Conservation (phyloP, 2,797 vertebrate genomes). For the Darevskia mixta region DNA sequence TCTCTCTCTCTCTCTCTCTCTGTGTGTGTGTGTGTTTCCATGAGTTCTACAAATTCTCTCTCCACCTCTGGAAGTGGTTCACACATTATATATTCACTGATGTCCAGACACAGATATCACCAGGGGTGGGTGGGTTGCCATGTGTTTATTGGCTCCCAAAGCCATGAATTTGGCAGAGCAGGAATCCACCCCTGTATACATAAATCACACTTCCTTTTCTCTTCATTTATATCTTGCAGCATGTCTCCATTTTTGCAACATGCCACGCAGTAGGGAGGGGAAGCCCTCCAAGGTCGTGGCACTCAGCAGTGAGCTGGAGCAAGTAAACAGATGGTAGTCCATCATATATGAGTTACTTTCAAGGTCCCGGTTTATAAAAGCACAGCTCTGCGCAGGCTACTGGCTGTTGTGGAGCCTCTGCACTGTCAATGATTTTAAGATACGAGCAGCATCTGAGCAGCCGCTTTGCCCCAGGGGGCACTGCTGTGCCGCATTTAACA, state of each 20-base stretch:
- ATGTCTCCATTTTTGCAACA: slow-evolving; percentile 22
- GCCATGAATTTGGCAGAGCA: not conserved
- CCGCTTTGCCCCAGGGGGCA: slow-evolving; percentile 38
- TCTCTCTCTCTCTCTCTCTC: no score
- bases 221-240: slow-evolving; percentile 32
- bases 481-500: slow-evolving; percentile 18
- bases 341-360: slow-evolving; percentile 14
- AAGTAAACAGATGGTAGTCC: slow-evolving; percentile 23
- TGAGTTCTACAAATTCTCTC: not conserved
- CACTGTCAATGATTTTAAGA: slow-evolving; percentile 15
- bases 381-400: not conserved
- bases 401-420: not conserved
- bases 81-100: not conserved
- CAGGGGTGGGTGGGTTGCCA: not conserved
- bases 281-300: slow-evolving; percentile 7
- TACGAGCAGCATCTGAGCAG: not conserved
- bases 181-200: not conserved
- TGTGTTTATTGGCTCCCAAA: not conserved
- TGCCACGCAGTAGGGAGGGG: slow-evolving; percentile 2
- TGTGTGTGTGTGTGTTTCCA: no score
- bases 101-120: not conserved
- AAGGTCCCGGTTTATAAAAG: slow-evolving; percentile 17
- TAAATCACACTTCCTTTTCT: not conserved
- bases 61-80: not conserved
- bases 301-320: not conserved